Percentiles rank a stretch among this genome's conserved stretches.
These are phyloP conservation scores for Drosophila seclusa DNA, from an alignment of 2,888 invertebrate species.

Conservation along the genomic window DNA sequence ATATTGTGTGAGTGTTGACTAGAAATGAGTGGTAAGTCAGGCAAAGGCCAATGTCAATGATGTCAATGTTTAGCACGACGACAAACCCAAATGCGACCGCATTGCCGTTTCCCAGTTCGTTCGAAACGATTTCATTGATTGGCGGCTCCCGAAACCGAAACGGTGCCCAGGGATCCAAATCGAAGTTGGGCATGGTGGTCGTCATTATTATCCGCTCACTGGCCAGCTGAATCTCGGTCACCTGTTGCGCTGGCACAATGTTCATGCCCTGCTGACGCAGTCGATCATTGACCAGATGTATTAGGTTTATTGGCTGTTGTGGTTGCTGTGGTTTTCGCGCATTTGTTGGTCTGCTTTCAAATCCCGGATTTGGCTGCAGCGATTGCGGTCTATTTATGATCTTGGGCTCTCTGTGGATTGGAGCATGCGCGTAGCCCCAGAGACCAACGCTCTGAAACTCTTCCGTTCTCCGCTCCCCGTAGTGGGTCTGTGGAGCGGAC, in stretches of 20 bases:
- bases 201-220: background rate
- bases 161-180: constrained; percentile 53
- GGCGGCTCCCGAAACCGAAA: constrained; percentile 57
- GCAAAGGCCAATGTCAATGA: constrained; percentile 11
- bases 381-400: constrained; percentile 40
- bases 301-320: constrained; percentile 20
- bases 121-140: constrained; percentile 25
- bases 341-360: background rate
- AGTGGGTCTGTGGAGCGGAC: background rate
- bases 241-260: constrained; percentile 51
- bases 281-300: constrained; percentile 57
- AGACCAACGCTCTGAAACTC: constrained; percentile 29
- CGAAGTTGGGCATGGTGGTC: background rate
- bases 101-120: constrained; percentile 23
- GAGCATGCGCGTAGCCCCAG: constrained; percentile 1
- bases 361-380: background rate
- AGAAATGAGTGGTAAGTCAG: background rate
- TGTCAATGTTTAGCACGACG: constrained; percentile 13
- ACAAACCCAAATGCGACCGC: constrained; percentile 52
- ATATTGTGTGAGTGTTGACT: background rate
- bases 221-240: constrained; percentile 1
- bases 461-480: background rate
- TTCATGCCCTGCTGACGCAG: constrained; percentile 66
- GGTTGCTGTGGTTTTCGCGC: background rate
- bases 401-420: constrained; percentile 20